These are phyloP conservation scores for Danio aesculapii DNA, from an alignment of 2,797 vertebrate genomes.

Conservation along the genomic window DNA sequence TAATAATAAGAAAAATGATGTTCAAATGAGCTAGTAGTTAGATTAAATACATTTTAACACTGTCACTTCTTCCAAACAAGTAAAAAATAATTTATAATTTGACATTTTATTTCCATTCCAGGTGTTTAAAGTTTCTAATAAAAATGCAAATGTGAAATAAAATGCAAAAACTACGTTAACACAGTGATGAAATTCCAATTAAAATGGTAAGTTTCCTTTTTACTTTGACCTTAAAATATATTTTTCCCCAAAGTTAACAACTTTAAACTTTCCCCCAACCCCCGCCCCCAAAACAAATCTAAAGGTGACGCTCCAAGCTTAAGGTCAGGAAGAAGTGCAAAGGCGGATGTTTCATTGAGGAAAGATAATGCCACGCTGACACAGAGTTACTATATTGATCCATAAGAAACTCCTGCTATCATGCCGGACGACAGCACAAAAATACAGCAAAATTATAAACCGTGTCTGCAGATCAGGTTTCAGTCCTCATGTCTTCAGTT, in stretches of 20 bases:
- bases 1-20: too few relatives aligned
- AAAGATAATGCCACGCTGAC: constrained; percentile 12
- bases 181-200: neutral
- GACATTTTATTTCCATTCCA: neutral
- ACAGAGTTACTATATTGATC: constrained; percentile 7
- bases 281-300: too few relatives aligned
- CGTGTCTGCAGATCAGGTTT: neutral
- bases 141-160: neutral
- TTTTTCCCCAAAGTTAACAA: too few relatives aligned
- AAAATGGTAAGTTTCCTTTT: neutral
- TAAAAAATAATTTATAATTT: neutral
- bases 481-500: neutral
- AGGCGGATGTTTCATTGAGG: neutral
- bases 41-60: neutral
- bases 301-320: neutral
- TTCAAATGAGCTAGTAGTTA: too few relatives aligned
- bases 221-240: neutral
- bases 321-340: neutral
- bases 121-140: neutral
- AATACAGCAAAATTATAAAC: neutral
- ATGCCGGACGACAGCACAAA: neutral
- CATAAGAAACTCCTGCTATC: neutral
- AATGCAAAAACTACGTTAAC: neutral
- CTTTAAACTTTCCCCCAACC: neutral
- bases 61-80: neutral